Evolutionary conservation across 2,888 invertebrate genomes (phyloP).

Genomic region (Physocephala rufipes): DNA sequence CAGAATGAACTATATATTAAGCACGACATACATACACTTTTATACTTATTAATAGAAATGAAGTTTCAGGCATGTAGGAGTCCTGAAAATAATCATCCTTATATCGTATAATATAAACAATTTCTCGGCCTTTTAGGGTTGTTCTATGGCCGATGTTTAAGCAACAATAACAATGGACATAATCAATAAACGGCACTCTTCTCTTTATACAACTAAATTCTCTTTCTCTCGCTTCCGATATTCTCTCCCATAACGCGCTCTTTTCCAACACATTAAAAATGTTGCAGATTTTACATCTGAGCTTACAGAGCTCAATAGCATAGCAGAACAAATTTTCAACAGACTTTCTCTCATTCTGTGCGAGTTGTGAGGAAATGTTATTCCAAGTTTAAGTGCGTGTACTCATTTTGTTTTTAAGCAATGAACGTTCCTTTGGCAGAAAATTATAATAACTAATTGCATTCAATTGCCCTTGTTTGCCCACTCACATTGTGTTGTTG

Average conservation of each 20-base stretch:
- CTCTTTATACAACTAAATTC: neutral
- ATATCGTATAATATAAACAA: too few species aligned
- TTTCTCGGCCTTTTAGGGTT: too few species aligned
- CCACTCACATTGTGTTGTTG: slow-evolving; percentile 17
- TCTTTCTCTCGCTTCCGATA: slow-evolving; percentile 1
- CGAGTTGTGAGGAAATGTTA: neutral
- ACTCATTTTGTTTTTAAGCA: slow-evolving; percentile 42
- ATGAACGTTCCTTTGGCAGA: slow-evolving; percentile 57
- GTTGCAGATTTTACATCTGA: neutral
- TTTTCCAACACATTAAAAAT: neutral
- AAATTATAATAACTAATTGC: slow-evolving; percentile 58
- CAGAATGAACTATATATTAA: too few species aligned
- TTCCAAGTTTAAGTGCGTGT: neutral
- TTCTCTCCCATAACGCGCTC: neutral
- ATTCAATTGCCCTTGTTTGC: slow-evolving; percentile 46
- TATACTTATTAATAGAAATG: too few species aligned
- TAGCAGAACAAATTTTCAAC: neutral
- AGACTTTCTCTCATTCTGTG: too few species aligned
- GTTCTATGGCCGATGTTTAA: too few species aligned
- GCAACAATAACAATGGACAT: too few species aligned
- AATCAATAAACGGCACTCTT: too few species aligned
- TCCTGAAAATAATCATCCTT: too few species aligned
- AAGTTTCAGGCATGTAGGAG: too few species aligned
- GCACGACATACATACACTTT: too few species aligned
- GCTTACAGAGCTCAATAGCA: neutral